phyloP scores from a whole-genome alignment of 2,888 invertebrate genomes.

The Phyllotreta striolata region DNA sequence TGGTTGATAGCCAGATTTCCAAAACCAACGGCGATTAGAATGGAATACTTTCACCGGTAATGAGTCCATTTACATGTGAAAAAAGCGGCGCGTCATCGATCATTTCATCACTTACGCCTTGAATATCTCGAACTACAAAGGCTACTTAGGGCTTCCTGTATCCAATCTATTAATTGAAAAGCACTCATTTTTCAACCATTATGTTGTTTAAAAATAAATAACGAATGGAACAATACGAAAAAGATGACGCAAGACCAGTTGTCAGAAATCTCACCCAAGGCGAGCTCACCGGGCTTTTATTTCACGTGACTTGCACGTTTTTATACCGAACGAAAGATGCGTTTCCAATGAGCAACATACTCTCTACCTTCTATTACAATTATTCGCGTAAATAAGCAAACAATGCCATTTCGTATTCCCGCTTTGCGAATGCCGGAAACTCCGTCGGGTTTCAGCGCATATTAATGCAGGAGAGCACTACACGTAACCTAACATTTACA shows the following conservation, averaged over 20 bases:
- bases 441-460: constrained; percentile 29
- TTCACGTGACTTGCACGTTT: constrained; percentile 48
- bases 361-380: no score
- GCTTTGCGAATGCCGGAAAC: constrained; percentile 12
- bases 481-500: constrained; percentile 30
- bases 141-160: constrained; percentile 36
- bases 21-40: no score
- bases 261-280: constrained; percentile 39
- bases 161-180: constrained; percentile 35
- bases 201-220: constrained; percentile 38
- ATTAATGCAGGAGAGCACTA: constrained; percentile 32
- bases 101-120: constrained; percentile 33
- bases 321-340: constrained; percentile 37
- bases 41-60: neutral
- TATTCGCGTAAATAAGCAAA: neutral
- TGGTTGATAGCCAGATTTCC: neutral
- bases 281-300: constrained; percentile 42
- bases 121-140: constrained; percentile 26
- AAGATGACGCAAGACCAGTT: constrained; percentile 43
- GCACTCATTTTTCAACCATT: constrained; percentile 35
- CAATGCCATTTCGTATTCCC: constrained; percentile 13
- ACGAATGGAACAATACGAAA: constrained; percentile 38
- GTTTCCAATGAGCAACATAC: no score
- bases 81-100: constrained; percentile 28
- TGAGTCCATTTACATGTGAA: constrained; percentile 1